phyloP scores from a whole-genome alignment of 2,113 vertebrate genomes.

The Ariopsis seemanni region DNA sequence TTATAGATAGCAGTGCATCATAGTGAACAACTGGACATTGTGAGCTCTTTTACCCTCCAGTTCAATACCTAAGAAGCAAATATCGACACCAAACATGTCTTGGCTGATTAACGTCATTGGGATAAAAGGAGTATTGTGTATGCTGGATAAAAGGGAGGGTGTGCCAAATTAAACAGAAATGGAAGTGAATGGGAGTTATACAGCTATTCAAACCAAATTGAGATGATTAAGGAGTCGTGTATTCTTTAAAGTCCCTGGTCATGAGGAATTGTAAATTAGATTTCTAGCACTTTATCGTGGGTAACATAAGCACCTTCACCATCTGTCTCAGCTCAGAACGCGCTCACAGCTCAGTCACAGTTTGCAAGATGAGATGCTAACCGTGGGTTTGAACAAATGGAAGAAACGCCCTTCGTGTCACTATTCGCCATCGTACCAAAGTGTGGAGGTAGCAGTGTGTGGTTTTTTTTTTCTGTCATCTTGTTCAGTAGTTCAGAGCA shows the following conservation, averaged over 20 bases:
- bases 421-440: slow-evolving; percentile 79
- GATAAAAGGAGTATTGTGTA: background rate
- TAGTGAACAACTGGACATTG: background rate
- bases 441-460: slow-evolving; percentile 95
- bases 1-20: background rate
- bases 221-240: background rate
- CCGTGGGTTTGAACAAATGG: slow-evolving; percentile 51
- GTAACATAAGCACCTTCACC: slow-evolving; percentile 17
- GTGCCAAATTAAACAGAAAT: background rate
- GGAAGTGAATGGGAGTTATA: background rate
- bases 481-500: slow-evolving; percentile 47
- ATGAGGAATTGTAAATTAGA: background rate
- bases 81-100: background rate
- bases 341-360: slow-evolving; percentile 66
- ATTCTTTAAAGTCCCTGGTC: background rate
- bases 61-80: background rate
- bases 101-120: background rate
- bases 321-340: slow-evolving; percentile 22
- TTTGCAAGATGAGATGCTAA: slow-evolving; percentile 65
- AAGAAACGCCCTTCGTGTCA: slow-evolving; percentile 45
- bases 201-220: background rate
- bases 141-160: background rate
- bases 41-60: background rate
- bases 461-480: slow-evolving; percentile 42
- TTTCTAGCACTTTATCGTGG: background rate